A percentile compares a stretch with the other conserved stretches of the same genome.
These are phyloP conservation scores for Otocyon megalotis DNA, from an alignment of 2,113 vertebrate species.

Conservation along the genomic window DNA sequence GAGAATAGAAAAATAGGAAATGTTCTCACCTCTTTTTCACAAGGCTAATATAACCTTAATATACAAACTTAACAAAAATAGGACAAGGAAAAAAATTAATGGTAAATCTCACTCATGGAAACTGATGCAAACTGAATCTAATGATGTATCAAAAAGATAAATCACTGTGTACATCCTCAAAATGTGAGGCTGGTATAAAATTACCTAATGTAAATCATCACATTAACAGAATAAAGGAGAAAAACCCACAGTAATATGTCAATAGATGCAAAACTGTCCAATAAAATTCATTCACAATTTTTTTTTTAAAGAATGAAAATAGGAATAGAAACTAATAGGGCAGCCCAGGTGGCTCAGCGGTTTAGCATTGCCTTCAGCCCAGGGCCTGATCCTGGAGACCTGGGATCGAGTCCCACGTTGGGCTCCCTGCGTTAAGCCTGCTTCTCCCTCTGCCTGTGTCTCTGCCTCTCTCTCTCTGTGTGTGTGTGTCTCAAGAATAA, in stretches of 20 bases:
- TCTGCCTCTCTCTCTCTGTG: too few species aligned
- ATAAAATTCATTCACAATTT: not conserved
- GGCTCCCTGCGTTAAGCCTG: too few species aligned
- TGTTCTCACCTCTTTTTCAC: not conserved
- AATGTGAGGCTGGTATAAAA: not conserved
- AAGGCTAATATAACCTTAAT: not conserved
- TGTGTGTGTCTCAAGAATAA: too few species aligned
- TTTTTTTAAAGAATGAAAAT: not conserved
- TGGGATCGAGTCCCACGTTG: too few species aligned
- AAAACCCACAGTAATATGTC: not conserved
- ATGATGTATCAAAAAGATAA: not conserved
- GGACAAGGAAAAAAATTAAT: conserved; percentile 1
- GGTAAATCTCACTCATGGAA: conserved; percentile 23
- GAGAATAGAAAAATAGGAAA: not conserved
- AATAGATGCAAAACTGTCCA: not conserved
- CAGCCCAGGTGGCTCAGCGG: too few species aligned
- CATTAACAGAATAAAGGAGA: not conserved
- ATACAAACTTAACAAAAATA: not conserved
- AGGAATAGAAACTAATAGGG: not conserved
- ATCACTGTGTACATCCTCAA: not conserved
- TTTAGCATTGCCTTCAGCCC: too few species aligned
- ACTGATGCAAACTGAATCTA: not conserved
- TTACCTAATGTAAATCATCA: not conserved
- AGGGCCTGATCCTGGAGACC: too few species aligned
- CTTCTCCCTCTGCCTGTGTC: too few species aligned